These are phyloP conservation scores for Trichomycterus rosablanca DNA, from an alignment of 2,113 vertebrate species.

Conservation along the genomic window DNA sequence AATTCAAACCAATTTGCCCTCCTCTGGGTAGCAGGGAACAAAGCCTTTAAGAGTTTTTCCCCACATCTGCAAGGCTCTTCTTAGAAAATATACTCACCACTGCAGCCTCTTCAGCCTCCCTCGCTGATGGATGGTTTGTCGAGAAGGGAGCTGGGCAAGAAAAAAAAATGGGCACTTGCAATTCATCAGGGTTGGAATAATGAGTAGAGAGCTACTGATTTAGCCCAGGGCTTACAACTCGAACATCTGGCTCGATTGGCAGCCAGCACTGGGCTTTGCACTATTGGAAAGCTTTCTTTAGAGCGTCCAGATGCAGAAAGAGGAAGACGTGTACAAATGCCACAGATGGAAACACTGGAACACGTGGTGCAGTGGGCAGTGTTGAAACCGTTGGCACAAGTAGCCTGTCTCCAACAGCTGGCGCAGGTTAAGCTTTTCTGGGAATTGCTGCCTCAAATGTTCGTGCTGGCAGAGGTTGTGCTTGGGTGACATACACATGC, in stretches of 20 bases:
- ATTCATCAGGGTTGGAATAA: slow-evolving; percentile 93
- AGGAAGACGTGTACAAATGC: slow-evolving; percentile 89
- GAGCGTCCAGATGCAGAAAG: slow-evolving; percentile 98
- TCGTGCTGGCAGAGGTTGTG: slow-evolving; percentile 89
- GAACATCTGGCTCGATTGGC: slow-evolving; percentile 99
- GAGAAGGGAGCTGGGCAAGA: slow-evolving; percentile 29
- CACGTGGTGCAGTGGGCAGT: slow-evolving; percentile 96
- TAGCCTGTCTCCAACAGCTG: slow-evolving; percentile 99
- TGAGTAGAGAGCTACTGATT: slow-evolving; percentile 91
- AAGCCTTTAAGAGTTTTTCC: slow-evolving; percentile 21
- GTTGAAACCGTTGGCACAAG: slow-evolving; percentile 92
- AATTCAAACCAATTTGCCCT: not conserved
- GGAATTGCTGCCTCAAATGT: slow-evolving; percentile 99
- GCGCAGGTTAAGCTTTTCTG: slow-evolving; percentile 99
- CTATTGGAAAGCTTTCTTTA: slow-evolving; percentile 92
- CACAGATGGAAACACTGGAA: slow-evolving; percentile 95
- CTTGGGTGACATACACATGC: slow-evolving; percentile 63
- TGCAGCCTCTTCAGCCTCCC: slow-evolving; percentile 27
- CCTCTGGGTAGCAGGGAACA: not conserved
- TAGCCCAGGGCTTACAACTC: slow-evolving; percentile 95
- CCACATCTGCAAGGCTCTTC: slow-evolving; percentile 44
- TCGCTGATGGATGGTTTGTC: slow-evolving; percentile 48
- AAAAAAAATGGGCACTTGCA: slow-evolving; percentile 53
- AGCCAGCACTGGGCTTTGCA: slow-evolving; percentile 83
- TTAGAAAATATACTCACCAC: slow-evolving; percentile 26